Percentiles rank a stretch among this genome's conserved stretches.
phyloP scores from a whole-genome alignment of 2,888 invertebrate species.

The Portevinia maculata region DNA sequence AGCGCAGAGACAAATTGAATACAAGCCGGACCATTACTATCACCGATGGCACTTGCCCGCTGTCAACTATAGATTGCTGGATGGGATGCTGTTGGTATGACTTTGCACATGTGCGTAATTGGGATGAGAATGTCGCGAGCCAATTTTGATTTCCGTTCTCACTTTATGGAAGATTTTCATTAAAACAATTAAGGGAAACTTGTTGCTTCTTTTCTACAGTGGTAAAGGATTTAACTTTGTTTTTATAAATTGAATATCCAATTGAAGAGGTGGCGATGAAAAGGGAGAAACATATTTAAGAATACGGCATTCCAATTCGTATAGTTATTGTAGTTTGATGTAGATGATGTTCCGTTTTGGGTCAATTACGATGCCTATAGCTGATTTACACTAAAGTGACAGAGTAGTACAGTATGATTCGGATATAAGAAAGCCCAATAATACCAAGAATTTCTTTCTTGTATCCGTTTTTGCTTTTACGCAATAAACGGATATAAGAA shows the following conservation, averaged over 20 bases:
- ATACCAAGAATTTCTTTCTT: too few relatives aligned
- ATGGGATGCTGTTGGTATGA: slow-evolving; percentile 4
- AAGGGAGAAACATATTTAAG: too few relatives aligned
- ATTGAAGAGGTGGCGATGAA: too few relatives aligned
- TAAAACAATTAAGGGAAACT: not conserved
- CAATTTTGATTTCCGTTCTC: slow-evolving; percentile 69
- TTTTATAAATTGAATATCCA: not conserved
- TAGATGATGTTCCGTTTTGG: too few relatives aligned
- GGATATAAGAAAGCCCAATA: too few relatives aligned
- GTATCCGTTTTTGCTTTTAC: too few relatives aligned
- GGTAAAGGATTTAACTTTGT: not conserved
- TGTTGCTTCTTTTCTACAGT: not conserved
- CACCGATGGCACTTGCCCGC: slow-evolving; percentile 49
- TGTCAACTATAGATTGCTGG: slow-evolving; percentile 33
- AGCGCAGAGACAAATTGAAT: slow-evolving; percentile 44
- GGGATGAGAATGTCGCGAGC: slow-evolving; percentile 58
- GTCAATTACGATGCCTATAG: too few relatives aligned
- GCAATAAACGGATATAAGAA: too few relatives aligned
- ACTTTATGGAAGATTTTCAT: slow-evolving; percentile 5
- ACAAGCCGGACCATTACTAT: slow-evolving; percentile 26
- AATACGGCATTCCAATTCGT: too few relatives aligned
- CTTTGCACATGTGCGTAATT: slow-evolving; percentile 26
- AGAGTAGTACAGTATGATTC: too few relatives aligned
- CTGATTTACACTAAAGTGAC: too few relatives aligned
- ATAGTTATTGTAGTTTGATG: too few relatives aligned